These are phyloP conservation scores for Eilema depressum DNA, from an alignment of 2,888 invertebrate genomes.

Conservation along the genomic window DNA sequence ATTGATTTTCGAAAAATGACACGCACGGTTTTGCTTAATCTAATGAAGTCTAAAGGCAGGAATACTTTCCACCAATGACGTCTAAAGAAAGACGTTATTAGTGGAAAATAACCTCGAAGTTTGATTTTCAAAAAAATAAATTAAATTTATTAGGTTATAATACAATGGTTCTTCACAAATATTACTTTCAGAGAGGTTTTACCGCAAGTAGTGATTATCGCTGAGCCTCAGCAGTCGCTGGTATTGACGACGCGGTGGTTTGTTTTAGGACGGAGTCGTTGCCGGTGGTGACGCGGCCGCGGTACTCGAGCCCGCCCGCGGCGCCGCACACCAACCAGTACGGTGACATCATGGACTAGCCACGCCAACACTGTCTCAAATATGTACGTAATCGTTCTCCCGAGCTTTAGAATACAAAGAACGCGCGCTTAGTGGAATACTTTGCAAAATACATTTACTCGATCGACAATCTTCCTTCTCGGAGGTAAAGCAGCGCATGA, in stretches of 20 bases:
- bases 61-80: no score
- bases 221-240: conserved; percentile 5
- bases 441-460: conserved; percentile 7
- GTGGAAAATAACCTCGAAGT: no score
- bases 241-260: conserved; percentile 17
- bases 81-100: no score
- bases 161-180: no score
- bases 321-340: conserved; percentile 72
- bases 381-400: not conserved
- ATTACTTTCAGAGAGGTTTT: not conserved
- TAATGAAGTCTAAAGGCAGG: no score
- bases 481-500: conserved; percentile 8
- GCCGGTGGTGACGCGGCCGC: conserved; percentile 53
- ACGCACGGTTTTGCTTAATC: not conserved
- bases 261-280: conserved; percentile 66
- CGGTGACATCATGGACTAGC: conserved; percentile 73
- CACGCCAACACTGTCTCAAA: not conserved
- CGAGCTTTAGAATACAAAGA: not conserved
- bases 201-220: not conserved
- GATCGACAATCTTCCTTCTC: not conserved
- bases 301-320: conserved; percentile 42
- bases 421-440: not conserved
- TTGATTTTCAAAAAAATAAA: no score
- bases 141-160: no score
- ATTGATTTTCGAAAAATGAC: not conserved